phyloP scores from a whole-genome alignment of 2,888 invertebrate species.

The Ferrisia virgata region DNA sequence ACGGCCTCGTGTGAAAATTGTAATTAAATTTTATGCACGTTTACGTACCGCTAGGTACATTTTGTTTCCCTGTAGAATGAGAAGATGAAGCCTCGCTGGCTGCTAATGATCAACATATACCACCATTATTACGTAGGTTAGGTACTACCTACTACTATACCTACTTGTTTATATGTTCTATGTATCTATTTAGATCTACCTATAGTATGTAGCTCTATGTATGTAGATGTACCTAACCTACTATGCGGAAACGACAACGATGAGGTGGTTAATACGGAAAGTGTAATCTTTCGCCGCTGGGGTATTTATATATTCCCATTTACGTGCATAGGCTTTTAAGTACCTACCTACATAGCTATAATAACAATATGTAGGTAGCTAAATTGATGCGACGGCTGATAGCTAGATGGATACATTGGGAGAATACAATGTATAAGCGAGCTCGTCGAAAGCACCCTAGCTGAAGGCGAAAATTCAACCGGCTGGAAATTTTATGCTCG shows the following conservation, averaged over 20 bases:
- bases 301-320: background rate
- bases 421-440: too few species aligned
- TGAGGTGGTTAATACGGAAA: background rate
- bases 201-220: background rate
- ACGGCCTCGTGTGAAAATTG: background rate
- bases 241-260: background rate
- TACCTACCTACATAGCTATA: background rate
- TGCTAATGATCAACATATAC: background rate
- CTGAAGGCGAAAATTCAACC: background rate
- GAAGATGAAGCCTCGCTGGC: background rate
- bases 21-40: background rate
- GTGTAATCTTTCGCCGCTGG: background rate
- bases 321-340: background rate
- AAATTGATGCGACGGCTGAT: too few species aligned
- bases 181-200: too few species aligned
- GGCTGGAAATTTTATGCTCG: background rate
- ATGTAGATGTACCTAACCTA: background rate
- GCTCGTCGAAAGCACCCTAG: background rate
- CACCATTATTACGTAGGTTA: background rate
- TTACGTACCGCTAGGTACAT: too few species aligned
- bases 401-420: too few species aligned
- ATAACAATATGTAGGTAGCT: too few species aligned
- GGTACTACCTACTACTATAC: too few species aligned
- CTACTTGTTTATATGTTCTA: too few species aligned
- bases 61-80: background rate